Evolutionary conservation across 2,797 vertebrate genomes (phyloP), one percentile per base, ranked within the genome.

Genomic region (Loriculus beryllinus): DNA sequence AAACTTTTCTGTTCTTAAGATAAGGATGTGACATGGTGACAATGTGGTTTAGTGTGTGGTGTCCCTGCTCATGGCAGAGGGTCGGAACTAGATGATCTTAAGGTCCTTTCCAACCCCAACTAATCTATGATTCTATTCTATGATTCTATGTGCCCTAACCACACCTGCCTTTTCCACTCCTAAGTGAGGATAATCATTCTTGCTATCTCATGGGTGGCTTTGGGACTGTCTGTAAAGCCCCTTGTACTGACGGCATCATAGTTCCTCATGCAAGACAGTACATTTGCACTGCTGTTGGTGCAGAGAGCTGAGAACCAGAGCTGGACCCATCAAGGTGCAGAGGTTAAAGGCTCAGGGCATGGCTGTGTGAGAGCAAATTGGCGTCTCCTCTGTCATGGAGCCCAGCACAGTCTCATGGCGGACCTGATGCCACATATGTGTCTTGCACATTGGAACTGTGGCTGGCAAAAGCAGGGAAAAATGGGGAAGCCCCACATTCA

Each of bases 401-500:
- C 33, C 23, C 37, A 56, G 47, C 17, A 28, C 31, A 42, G 18
- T 23, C 28, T 76, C 43, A 2, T 15, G 43, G 39, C 6, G 29
- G 31, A 25, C 23, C 51, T 57, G 37, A n/a, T 21, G 45, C 7
- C 59, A 10, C 39, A 21, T 37, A 8, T 0, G 0, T 17, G 10
- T 28, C 51, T 59, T 47, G 12, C 25, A 35, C 0, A 0, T 51
- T 0, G 0, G 78, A 28, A 51, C 18, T 12, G n/a, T 6, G 42
- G n/a, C 2, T 60, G 60, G n/a, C 47, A 84, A 86, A 65, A 7
- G 25, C 31, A 15, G 14, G 33, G 31, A 28, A 63, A 82, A 75
- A 19, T 5, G 39, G 82, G 47, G 62, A 81, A 88, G 4, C 21
- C 40, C 33, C 4, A 4, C 6, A 29, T 28, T 48, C 67, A 35